Conservation (phyloP, 2,797 vertebrate genomes). For the Danio albolineatus region DNA sequence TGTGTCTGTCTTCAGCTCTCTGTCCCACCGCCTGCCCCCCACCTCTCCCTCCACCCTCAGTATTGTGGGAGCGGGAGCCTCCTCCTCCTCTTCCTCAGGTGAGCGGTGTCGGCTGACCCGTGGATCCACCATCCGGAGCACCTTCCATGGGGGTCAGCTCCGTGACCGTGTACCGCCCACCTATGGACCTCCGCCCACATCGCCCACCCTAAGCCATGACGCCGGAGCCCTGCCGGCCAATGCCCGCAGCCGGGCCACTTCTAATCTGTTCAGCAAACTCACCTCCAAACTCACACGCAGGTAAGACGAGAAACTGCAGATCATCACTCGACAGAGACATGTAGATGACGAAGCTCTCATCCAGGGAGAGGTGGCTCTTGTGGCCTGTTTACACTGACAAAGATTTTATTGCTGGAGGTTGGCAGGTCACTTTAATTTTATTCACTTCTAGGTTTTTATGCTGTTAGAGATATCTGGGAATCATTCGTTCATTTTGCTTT, state of each 20-base stretch:
- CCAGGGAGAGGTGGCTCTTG: not conserved
- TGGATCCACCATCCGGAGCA: slow-evolving; percentile 90
- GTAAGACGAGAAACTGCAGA: slow-evolving; percentile 68
- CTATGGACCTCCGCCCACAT: slow-evolving; percentile 88
- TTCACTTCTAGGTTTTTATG: not conserved
- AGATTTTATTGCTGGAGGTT: not conserved
- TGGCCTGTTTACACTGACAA: no score
- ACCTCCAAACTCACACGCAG: slow-evolving; percentile 96
- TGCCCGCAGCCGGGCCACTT: slow-evolving; percentile 86
- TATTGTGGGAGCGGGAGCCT: slow-evolving; percentile 82
- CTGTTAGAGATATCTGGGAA: not conserved
- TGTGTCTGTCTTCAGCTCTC: slow-evolving; percentile 74
- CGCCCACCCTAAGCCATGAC: slow-evolving; percentile 88
- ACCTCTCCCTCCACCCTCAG: slow-evolving; percentile 92
- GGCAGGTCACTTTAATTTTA: not conserved
- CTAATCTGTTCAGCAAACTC: slow-evolving; percentile 96
- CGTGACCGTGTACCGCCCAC: slow-evolving; percentile 85
- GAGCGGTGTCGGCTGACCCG: slow-evolving; percentile 89
- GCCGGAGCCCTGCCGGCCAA: slow-evolving; percentile 84
- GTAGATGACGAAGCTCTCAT: not conserved
- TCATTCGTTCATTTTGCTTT: not conserved
- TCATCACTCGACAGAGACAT: not conserved
- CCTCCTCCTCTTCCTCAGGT: slow-evolving; percentile 81
- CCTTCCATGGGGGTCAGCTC: slow-evolving; percentile 92
- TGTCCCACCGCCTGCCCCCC: slow-evolving; percentile 83